Evolutionary conservation across 2,888 invertebrate genomes (phyloP).

Genomic region (Heliconius cydno): DNA sequence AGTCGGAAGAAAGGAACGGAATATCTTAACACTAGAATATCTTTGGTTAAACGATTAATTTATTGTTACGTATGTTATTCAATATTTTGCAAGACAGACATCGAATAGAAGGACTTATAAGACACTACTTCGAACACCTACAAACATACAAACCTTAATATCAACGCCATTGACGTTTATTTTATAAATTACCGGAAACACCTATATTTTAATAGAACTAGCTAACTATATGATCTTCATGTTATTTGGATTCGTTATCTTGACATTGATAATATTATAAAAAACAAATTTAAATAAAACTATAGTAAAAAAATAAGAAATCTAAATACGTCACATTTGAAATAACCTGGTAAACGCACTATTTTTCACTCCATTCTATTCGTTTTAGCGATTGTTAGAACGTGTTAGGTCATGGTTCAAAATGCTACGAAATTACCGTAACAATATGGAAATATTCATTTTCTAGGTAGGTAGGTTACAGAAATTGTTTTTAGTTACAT

Average conservation of each 20-base stretch:
- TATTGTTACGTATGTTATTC: neutral
- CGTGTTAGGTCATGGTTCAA: slow-evolving; percentile 15
- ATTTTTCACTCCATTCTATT: neutral
- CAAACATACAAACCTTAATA: neutral
- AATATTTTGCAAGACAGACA: neutral
- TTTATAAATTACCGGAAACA: too few species aligned
- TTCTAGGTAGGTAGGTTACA: slow-evolving; percentile 5
- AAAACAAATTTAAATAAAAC: neutral
- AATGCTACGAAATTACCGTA: slow-evolving; percentile 9
- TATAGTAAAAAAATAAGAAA: neutral
- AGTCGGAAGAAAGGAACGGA: too few species aligned
- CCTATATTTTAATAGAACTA: too few species aligned
- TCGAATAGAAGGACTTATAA: neutral
- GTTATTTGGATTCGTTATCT: neutral
- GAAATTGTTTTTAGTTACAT: neutral
- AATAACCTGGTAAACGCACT: neutral
- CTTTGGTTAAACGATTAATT: neutral
- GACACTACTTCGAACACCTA: neutral
- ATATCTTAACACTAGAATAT: too few species aligned
- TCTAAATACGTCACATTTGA: neutral
- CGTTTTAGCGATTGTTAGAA: neutral
- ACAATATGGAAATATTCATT: neutral
- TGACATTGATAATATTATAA: neutral
- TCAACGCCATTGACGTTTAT: too few species aligned
- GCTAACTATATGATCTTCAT: too few species aligned